Conservation (phyloP, 2,797 vertebrate genomes). For the Lemur catta region DNA sequence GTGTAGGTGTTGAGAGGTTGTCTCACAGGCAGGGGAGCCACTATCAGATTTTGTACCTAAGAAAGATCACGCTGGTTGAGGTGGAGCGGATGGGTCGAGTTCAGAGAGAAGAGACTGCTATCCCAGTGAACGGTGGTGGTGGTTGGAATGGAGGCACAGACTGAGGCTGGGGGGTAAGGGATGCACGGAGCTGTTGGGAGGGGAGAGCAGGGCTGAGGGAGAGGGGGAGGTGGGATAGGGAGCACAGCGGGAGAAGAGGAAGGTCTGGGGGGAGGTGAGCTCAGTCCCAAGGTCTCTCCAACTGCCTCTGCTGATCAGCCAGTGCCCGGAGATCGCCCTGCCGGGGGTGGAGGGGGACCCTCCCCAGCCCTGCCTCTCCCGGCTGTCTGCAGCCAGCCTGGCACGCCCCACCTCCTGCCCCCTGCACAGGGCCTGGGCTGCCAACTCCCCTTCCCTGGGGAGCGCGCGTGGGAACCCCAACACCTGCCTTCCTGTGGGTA, state of each 20-base stretch:
- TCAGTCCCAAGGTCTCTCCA: neutral
- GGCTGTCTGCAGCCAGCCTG: neutral
- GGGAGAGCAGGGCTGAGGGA: neutral
- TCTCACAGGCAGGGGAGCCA: neutral
- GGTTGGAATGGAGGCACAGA: neutral
- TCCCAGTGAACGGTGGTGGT: neutral
- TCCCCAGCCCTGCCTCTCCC: neutral
- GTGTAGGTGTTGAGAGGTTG: neutral
- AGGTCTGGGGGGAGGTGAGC: neutral
- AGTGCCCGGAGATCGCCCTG: neutral
- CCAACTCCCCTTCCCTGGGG: neutral
- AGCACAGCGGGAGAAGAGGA: neutral
- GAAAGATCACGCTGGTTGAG: neutral
- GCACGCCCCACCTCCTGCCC: neutral
- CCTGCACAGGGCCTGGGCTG: neutral
- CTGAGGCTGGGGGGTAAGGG: neutral
- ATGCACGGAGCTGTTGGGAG: neutral
- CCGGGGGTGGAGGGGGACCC: accelerated
- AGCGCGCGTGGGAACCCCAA: accelerated
- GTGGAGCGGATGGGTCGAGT: accelerated
- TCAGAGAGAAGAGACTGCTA: neutral
- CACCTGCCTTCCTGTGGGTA: neutral
- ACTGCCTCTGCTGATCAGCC: neutral
- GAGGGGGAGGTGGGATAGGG: neutral
- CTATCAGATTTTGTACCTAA: neutral